Evolutionary conservation across 2,888 invertebrate species (phyloP).

Genomic region (Polymixis flavicincta): DNA sequence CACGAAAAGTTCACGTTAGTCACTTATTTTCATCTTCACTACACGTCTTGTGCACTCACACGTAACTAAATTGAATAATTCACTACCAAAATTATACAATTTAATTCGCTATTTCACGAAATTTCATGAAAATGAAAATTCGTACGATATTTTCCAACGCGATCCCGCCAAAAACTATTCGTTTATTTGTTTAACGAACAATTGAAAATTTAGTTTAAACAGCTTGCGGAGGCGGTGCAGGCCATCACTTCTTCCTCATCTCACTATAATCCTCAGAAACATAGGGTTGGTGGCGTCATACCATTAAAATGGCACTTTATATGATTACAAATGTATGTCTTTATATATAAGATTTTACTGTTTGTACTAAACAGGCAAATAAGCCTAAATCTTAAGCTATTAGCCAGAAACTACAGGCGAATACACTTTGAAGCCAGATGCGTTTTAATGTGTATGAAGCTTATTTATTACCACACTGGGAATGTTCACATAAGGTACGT

Average conservation of each 20-base stretch:
- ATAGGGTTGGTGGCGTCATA: not conserved
- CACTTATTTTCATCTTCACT: no score
- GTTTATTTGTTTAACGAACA: not conserved
- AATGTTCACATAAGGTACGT: slow-evolving; percentile 20
- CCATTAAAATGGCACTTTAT: not conserved
- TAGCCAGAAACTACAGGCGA: slow-evolving; percentile 4
- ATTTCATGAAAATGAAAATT: no score
- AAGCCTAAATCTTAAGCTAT: slow-evolving; percentile 2
- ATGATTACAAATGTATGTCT: not conserved
- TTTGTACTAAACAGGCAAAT: slow-evolving; percentile 4
- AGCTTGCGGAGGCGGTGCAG: no score
- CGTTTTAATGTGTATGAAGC: not conserved
- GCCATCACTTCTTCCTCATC: not conserved
- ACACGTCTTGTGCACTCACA: no score
- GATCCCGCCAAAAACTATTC: no score
- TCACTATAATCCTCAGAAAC: not conserved
- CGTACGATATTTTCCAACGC: no score
- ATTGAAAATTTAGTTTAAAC: not conserved
- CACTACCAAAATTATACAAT: no score
- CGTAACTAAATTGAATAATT: no score
- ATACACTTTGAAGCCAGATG: slow-evolving; percentile 2
- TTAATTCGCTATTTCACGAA: no score
- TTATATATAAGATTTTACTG: not conserved
- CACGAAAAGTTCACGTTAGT: no score
- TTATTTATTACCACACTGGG: slow-evolving; percentile 28